phyloP scores from a whole-genome alignment of 2,797 vertebrate genomes.

The Gobionotothen gibberifrons region DNA sequence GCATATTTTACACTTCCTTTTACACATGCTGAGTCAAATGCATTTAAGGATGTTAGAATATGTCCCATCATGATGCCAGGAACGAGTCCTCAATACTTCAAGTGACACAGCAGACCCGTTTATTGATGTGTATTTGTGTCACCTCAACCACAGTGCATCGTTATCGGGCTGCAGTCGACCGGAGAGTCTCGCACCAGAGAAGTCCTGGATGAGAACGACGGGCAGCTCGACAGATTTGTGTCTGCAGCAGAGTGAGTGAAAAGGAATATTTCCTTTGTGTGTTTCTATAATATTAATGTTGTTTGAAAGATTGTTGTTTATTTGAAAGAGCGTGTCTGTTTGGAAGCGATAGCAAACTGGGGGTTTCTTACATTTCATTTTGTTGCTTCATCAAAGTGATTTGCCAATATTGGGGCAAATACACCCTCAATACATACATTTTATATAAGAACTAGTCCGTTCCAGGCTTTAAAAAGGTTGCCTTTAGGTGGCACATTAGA shows the following conservation, averaged over 20 bases:
- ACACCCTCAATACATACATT: neutral
- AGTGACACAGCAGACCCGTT: neutral
- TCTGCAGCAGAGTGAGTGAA: conserved; percentile 95
- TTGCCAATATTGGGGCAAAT: neutral
- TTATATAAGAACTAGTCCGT: neutral
- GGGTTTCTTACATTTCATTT: conserved; percentile 24
- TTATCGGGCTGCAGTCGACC: conserved; percentile 98
- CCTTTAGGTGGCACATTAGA: too few species aligned
- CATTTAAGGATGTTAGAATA: neutral
- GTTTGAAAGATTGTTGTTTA: too few species aligned
- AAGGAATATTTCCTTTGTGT: neutral
- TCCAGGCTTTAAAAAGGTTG: too few species aligned
- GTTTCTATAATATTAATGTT: neutral
- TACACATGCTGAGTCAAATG: conserved; percentile 2
- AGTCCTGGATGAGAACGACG: conserved; percentile 95
- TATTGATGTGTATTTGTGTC: conserved; percentile 11
- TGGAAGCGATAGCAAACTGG: neutral
- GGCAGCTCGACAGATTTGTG: conserved; percentile 94
- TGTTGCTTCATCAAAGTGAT: conserved; percentile 28
- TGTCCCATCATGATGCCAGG: neutral
- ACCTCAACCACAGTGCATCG: conserved; percentile 86
- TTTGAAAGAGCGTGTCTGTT: conserved; percentile 4
- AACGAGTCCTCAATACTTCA: neutral
- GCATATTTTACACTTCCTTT: neutral
- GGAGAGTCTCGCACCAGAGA: conserved; percentile 97